Percentiles rank a stretch among this genome's conserved stretches.
Evolutionary conservation across 2,888 invertebrate genomes (phyloP).

Genomic region (Rhagonycha fulva): DNA sequence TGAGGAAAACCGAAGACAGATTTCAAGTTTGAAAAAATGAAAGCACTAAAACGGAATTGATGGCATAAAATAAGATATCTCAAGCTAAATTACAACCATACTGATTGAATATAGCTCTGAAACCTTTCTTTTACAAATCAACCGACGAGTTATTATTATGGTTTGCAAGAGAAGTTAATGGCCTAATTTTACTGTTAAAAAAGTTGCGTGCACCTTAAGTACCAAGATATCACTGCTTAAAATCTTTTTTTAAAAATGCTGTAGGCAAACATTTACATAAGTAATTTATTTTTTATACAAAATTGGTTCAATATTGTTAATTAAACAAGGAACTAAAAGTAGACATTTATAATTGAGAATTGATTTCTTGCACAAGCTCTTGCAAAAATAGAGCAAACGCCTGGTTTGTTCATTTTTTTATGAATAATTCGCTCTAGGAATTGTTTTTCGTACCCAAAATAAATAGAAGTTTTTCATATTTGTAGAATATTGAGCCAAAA

Average conservation of each 20-base stretch:
- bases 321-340: not conserved
- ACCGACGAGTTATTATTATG: slow-evolving; percentile 27
- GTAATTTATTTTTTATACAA: not conserved
- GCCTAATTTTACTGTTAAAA: slow-evolving; percentile 21
- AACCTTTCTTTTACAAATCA: slow-evolving; percentile 23
- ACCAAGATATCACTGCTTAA: slow-evolving; percentile 23
- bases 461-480: too few species aligned
- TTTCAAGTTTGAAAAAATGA: not conserved
- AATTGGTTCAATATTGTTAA: not conserved
- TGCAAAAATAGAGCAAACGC: not conserved
- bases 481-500: too few species aligned
- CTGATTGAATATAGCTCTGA: slow-evolving; percentile 24
- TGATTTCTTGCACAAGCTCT: not conserved
- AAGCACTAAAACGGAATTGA: slow-evolving; percentile 5
- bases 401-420: too few species aligned
- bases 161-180: slow-evolving; percentile 24
- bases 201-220: slow-evolving; percentile 25
- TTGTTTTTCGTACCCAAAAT: too few species aligned
- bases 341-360: not conserved
- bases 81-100: slow-evolving; percentile 12
- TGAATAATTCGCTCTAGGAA: too few species aligned
- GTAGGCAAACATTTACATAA: slow-evolving; percentile 19
- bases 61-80: slow-evolving; percentile 21
- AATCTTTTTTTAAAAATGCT: slow-evolving; percentile 19
- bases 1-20: not conserved